Conservation (phyloP, 2,797 vertebrate species). For the Lerista edwardsae region DNA sequence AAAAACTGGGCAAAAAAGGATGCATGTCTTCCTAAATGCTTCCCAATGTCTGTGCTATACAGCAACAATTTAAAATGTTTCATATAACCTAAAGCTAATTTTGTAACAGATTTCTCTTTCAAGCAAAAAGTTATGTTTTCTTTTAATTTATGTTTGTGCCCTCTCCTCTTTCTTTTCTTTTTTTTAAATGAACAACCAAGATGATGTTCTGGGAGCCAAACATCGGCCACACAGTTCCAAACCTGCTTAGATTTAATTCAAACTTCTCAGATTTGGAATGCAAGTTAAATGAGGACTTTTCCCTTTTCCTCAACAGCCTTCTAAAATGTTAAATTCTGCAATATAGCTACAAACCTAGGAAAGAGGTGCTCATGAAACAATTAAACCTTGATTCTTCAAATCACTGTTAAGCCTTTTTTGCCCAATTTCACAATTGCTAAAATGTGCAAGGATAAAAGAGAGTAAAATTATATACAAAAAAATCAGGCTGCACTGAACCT, state of each 20-base stretch:
- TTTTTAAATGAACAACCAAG: background rate
- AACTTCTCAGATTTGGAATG: background rate
- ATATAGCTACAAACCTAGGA: background rate
- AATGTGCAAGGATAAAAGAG: conserved; percentile 2
- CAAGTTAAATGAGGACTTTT: background rate
- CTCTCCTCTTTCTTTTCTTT: background rate
- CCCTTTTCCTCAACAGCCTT: background rate
- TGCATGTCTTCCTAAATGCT: background rate
- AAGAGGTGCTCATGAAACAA: background rate
- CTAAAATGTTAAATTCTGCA: background rate
- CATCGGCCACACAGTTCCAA: background rate
- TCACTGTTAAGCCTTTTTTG: conserved; percentile 12
- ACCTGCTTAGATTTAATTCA: background rate
- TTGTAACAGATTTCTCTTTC: background rate
- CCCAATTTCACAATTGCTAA: background rate
- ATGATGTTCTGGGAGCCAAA: background rate
- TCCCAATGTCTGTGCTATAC: fast-evolving
- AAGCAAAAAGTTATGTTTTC: background rate
- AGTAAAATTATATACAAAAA: background rate
- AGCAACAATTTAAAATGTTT: background rate
- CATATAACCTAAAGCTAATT: background rate
- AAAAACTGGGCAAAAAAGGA: conserved; percentile 10
- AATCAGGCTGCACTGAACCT: background rate
- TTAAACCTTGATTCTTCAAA: background rate
- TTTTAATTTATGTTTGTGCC: background rate